phyloP scores from a whole-genome alignment of 2,888 invertebrate species.

The Balanococcus diminutus region DNA sequence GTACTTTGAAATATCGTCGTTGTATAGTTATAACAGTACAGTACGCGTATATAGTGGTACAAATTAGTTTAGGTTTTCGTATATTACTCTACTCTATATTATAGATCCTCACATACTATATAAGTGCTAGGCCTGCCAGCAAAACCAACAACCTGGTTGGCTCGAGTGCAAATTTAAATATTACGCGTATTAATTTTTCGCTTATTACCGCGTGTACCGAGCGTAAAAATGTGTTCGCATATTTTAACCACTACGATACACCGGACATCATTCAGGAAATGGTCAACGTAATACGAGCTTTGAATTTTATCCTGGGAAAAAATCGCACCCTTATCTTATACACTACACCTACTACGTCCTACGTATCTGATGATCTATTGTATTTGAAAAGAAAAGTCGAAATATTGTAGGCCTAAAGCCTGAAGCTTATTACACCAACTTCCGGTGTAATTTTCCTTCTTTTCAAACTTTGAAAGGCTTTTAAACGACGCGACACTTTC shows the following conservation, averaged over 20 bases:
- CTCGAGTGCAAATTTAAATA: constrained; percentile 27
- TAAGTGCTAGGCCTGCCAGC: background rate
- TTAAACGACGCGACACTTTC: no score
- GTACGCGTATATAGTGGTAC: background rate
- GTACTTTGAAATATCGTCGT: constrained; percentile 1
- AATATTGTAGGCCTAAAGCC: no score
- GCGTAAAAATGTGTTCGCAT: constrained; percentile 1
- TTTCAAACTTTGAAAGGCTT: no score
- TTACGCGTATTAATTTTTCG: constrained; percentile 23
- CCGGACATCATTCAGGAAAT: no score
- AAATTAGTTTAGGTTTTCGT: constrained; percentile 1
- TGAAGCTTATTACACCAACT: no score
- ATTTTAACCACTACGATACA: background rate
- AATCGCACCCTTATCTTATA: no score
- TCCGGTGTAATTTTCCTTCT: background rate
- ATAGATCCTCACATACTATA: background rate
- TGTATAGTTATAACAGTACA: background rate
- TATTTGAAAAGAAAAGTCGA: no score
- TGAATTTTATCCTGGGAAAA: background rate
- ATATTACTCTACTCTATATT: background rate
- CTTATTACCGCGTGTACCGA: constrained; percentile 5
- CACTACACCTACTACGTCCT: no score
- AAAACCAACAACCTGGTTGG: constrained; percentile 6
- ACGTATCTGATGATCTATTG: no score
- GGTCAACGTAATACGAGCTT: background rate